Evolutionary conservation across 35 echinoderm and acorn worm genomes (phyloP).

Genomic region (Ophiothrix spiculata): DNA sequence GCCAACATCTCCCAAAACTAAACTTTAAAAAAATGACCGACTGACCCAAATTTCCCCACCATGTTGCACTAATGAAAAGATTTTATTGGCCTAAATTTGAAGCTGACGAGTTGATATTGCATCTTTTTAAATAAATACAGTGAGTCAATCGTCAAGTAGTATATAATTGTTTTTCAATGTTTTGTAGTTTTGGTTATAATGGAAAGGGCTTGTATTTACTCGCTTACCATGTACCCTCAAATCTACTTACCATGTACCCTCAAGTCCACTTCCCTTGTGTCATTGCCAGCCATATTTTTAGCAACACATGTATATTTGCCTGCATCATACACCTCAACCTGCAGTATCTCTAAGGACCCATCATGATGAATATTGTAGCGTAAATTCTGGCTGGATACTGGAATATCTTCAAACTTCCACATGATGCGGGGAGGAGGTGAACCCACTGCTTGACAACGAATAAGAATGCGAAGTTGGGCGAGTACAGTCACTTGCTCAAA

Average conservation of each 20-base stretch:
- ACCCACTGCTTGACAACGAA: slow-evolving; percentile 62
- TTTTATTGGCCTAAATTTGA: too few relatives aligned
- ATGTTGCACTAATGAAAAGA: too few relatives aligned
- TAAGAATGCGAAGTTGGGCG: slow-evolving; percentile 36
- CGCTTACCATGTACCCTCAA: slow-evolving; percentile 65
- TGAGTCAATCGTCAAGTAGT: too few relatives aligned
- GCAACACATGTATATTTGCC: slow-evolving; percentile 78
- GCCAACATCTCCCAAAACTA: too few relatives aligned
- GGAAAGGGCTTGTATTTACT: too few relatives aligned
- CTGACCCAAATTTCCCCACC: too few relatives aligned
- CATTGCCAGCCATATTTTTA: slow-evolving; percentile 78
- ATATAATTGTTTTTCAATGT: too few relatives aligned
- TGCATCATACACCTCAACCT: slow-evolving; percentile 49
- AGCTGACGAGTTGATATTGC: too few relatives aligned
- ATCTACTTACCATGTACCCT: slow-evolving; percentile 69
- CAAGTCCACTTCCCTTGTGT: slow-evolving; percentile 44
- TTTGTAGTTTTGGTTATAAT: too few relatives aligned
- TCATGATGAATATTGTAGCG: slow-evolving; percentile 56
- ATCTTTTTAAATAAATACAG: too few relatives aligned
- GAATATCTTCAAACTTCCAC: slow-evolving; percentile 73
- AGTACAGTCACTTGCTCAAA: slow-evolving; percentile 41
- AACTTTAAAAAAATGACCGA: too few relatives aligned
- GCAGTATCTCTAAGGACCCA: slow-evolving; percentile 57
- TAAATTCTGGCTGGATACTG: slow-evolving; percentile 73
- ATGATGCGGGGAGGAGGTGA: slow-evolving; percentile 53